A percentile compares a stretch with the other conserved stretches of the same genome.
phyloP scores from a whole-genome alignment of 2,113 vertebrate species.

The Tympanuchus pallidicinctus region DNA sequence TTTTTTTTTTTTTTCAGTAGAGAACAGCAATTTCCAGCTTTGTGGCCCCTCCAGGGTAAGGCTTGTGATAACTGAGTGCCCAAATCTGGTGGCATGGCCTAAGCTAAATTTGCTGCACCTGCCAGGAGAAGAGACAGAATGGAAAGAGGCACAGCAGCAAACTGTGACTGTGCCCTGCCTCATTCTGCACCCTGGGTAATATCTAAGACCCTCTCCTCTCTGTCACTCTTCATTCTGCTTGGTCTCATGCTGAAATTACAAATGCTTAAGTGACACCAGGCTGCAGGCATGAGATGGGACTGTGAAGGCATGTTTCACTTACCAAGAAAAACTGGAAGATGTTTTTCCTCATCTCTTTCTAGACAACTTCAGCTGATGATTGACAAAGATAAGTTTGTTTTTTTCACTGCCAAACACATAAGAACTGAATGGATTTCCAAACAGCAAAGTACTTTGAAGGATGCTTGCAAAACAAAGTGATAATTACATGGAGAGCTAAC shows the following conservation, averaged over 20 bases:
- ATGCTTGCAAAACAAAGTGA: conserved; percentile 24
- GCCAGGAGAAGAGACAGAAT: not conserved
- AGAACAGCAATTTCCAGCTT: not conserved
- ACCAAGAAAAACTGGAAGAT: not conserved
- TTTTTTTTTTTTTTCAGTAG: not conserved
- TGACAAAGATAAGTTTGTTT: not conserved
- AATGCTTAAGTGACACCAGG: not conserved
- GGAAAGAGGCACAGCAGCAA: not conserved
- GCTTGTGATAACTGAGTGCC: not conserved
- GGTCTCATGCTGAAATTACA: not conserved
- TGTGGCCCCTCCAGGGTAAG: not conserved
- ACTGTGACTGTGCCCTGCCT: not conserved
- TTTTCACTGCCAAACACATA: rapidly evolving
- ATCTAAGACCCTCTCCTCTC: not conserved
- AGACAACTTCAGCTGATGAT: rapidly evolving
- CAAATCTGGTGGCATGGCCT: not conserved
- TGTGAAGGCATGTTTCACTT: not conserved
- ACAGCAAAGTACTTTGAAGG: not conserved
- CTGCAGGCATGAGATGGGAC: not conserved
- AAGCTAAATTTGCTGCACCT: not conserved
- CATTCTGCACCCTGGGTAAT: rapidly evolving
- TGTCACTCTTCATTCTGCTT: not conserved
- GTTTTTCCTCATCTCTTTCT: not conserved
- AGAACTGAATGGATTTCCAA: not conserved
- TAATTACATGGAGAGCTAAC: conserved; percentile 49